phyloP scores from a whole-genome alignment of 2,888 invertebrate species.

The Pristionchus exspectatus region DNA sequence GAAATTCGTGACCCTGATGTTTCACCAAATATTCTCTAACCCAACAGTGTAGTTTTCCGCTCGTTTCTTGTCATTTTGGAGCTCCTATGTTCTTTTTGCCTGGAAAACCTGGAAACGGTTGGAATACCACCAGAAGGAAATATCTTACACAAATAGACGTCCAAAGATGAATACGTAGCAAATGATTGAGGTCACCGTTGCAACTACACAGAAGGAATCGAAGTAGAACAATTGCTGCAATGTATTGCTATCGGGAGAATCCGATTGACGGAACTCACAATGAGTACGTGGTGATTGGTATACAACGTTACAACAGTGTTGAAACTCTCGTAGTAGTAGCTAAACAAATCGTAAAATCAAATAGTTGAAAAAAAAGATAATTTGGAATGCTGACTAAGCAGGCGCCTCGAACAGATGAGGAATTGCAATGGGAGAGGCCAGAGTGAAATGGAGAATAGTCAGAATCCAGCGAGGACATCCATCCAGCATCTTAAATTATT shows the following conservation, averaged over 20 bases:
- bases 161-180: neutral
- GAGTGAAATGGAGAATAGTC: neutral
- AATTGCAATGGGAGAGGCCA: neutral
- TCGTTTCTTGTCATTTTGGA: neutral
- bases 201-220: neutral
- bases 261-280: neutral
- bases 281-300: neutral
- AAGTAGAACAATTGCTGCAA: conserved; percentile 6
- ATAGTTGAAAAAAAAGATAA: no score
- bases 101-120: neutral
- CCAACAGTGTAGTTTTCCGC: neutral
- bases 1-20: neutral
- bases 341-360: neutral
- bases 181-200: neutral
- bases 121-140: neutral
- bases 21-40: neutral
- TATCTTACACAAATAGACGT: neutral
- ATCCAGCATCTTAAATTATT: neutral
- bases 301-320: neutral
- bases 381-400: neutral
- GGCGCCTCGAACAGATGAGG: neutral
- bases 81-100: neutral
- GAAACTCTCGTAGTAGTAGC: neutral
- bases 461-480: neutral
- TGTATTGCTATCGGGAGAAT: neutral